Percentiles rank a stretch among this genome's conserved stretches.
phyloP scores from a whole-genome alignment of 2,113 vertebrate genomes.

The Brachirus orientalis region DNA sequence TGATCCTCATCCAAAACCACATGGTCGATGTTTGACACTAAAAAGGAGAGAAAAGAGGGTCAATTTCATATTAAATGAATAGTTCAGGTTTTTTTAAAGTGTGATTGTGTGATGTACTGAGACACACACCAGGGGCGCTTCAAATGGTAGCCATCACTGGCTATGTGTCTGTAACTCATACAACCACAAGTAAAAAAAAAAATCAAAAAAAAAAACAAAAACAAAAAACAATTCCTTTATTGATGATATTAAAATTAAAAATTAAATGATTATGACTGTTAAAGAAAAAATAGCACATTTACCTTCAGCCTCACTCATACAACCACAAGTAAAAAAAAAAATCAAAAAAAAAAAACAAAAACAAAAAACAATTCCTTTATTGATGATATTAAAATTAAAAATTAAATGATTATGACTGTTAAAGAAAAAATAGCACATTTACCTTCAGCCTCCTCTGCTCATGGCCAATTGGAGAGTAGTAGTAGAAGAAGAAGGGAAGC shows the following conservation, averaged over 20 bases:
- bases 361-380: no score
- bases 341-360: no score
- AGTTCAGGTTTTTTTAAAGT: not conserved
- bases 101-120: no score
- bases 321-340: no score
- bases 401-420: not conserved
- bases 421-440: slow-evolving; percentile 50
- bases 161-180: no score
- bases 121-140: not conserved
- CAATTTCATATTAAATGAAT: not conserved
- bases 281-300: slow-evolving; percentile 50
- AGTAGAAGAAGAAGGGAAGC: not conserved
- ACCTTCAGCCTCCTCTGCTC: slow-evolving; percentile 95
- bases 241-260: not conserved
- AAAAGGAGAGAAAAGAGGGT: not conserved
- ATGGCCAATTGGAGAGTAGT: slow-evolving; percentile 23
- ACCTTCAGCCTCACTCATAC: slow-evolving; percentile 96
- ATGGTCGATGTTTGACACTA: slow-evolving; percentile 90
- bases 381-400: not conserved
- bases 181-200: no score
- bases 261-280: not conserved
- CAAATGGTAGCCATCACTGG: no score
- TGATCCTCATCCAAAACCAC: slow-evolving; percentile 90
- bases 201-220: no score
- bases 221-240: no score